Conservation (phyloP, 2,888 invertebrate genomes). For the Lissonota sp. region DNA sequence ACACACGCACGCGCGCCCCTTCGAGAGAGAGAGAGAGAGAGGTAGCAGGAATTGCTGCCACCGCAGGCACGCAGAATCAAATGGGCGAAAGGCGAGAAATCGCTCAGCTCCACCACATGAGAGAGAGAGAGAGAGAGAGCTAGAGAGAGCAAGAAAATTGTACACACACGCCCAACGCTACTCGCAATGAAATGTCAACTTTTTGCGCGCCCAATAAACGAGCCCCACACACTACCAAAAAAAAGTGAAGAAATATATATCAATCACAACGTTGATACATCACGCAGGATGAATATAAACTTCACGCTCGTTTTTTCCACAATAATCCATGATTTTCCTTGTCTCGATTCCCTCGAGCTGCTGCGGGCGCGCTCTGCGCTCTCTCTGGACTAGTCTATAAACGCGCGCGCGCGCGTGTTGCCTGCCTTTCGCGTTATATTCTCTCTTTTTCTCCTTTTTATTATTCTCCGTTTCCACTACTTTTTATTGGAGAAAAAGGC, state of each 20-base stretch:
- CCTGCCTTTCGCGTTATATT: background rate
- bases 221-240: background rate
- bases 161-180: constrained; percentile 62
- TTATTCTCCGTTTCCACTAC: constrained; percentile 30
- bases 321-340: too few species aligned
- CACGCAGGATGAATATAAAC: too few species aligned
- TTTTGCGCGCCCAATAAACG: constrained; percentile 14
- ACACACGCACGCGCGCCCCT: background rate
- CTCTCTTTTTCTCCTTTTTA: constrained; percentile 16
- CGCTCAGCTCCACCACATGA: background rate
- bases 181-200: constrained; percentile 63
- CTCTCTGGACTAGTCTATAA: background rate
- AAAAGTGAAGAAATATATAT: background rate
- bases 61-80: constrained; percentile 42
- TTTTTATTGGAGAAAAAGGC: constrained; percentile 48
- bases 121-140: constrained; percentile 32
- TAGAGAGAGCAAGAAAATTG: constrained; percentile 43
- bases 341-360: too few species aligned
- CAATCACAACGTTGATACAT: too few species aligned
- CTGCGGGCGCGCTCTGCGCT: background rate
- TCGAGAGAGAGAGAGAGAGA: constrained; percentile 36
- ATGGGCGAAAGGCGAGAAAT: constrained; percentile 43
- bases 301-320: too few species aligned
- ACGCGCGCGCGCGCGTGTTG: background rate
- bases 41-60: constrained; percentile 50